phyloP scores from a whole-genome alignment of 2,888 invertebrate genomes.

The Drosophila colorata region DNA sequence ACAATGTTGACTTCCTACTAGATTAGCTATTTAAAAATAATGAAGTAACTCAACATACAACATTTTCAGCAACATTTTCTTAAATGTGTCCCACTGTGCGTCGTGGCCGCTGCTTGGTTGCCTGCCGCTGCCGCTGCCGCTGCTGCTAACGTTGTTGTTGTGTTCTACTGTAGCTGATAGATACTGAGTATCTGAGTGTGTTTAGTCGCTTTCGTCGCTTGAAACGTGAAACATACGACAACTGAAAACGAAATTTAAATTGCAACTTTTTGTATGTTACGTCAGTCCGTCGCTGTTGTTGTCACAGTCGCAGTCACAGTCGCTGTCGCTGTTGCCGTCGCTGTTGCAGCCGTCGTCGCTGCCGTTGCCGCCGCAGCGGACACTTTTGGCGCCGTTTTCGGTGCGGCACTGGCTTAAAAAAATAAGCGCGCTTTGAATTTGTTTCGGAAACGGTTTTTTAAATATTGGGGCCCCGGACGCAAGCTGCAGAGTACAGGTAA shows the following conservation, averaged over 20 bases:
- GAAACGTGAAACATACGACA: conserved; percentile 82
- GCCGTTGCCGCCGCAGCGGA: conserved; percentile 27
- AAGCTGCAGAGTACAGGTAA: conserved; percentile 47
- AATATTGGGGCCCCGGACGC: conserved; percentile 11
- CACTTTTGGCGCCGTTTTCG: conserved; percentile 71
- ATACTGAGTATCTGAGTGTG: conserved; percentile 76
- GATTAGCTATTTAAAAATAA: neutral
- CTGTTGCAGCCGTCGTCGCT: conserved; percentile 10
- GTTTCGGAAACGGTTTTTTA: conserved; percentile 40
- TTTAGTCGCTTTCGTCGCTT: conserved; percentile 83
- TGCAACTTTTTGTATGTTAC: conserved; percentile 72
- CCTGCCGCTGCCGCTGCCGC: conserved; percentile 25
- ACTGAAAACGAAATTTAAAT: conserved; percentile 66
- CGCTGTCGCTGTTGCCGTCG: conserved; percentile 16
- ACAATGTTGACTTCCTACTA: too few relatives aligned
- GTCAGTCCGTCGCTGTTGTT: conserved; percentile 61
- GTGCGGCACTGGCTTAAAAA: conserved; percentile 33
- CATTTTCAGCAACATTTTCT: neutral
- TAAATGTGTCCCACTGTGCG: conserved; percentile 37
- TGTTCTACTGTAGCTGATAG: conserved; percentile 81
- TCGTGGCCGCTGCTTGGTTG: conserved; percentile 32
- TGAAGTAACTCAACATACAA: neutral
- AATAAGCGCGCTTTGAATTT: conserved; percentile 33
- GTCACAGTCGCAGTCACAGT: conserved; percentile 35
- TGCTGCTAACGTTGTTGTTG: conserved; percentile 54